Evolutionary conservation across 2,888 invertebrate genomes (phyloP), one percentile per base, ranked within the genome.

Genomic region (Meghimatium bilineatum): DNA sequence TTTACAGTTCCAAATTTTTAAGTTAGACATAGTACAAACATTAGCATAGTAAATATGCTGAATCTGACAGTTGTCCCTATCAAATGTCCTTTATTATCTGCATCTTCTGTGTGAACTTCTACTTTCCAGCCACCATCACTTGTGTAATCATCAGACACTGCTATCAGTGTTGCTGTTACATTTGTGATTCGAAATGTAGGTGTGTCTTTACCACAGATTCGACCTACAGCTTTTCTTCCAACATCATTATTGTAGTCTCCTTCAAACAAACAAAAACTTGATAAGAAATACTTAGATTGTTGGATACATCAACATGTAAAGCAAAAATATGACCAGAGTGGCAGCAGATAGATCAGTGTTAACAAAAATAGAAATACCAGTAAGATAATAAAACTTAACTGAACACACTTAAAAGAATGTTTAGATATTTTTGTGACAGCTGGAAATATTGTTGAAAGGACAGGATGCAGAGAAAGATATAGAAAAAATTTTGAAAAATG

Each of bases 191-290:
- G 20, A 32, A 77, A 60, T 36, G 63, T 77, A 23, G 34, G 60
- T 0, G 12, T 77, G 77, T 77, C 60, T 60, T 60, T 63, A 29
- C 63, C 77, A 77, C 77, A 77, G 17, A 77, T n/a, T n/a, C 63
- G 29, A 34, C 60, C 77, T 23, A 38, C 77, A 36, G 38, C 32
- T 56, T 75, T 75, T 56, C 49, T 20, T 34, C 23, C 75, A 12
- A 1, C 34, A 23, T 49, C 56, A 56, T n/a, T 17, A 29, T 75
- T 29, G 49, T 52, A 75, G 32, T 52, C 34, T 12, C 75, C 75
- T 75, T 20, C 26, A 49, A 49, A 69, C 23, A 36, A 69, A 63
- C n/a, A 49, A 49, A 49, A 49, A 49, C 49, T 17, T n/a, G n/a
- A n/a, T n/a, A n/a, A n/a, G n/a, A n/a, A n/a, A n/a, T n/a, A n/a